A percentile compares a stretch with the other conserved stretches of the same genome.
Conservation (phyloP, 2,888 invertebrate genomes). For the Biston betularia region DNA sequence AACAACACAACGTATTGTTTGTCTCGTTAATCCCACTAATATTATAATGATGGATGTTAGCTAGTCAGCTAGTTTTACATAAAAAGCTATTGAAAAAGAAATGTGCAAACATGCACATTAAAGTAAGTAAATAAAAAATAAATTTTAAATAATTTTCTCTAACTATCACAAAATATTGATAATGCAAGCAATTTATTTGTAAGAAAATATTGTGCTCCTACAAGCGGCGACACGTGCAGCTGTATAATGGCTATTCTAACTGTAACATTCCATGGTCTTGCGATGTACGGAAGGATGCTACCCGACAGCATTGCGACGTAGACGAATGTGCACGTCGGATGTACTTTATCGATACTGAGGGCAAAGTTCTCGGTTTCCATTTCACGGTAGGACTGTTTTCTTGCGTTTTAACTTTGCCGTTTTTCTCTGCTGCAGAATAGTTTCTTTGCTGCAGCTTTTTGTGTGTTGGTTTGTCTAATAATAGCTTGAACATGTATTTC, state of each 20-base stretch:
- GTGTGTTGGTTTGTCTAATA: background rate
- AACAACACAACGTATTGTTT: no score
- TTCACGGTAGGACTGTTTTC: slow-evolving; percentile 26
- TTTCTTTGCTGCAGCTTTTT: slow-evolving; percentile 6
- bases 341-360: slow-evolving; percentile 24
- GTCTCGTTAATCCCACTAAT: no score
- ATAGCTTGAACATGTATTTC: background rate
- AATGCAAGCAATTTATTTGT: no score
- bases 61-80: no score
- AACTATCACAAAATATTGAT: no score
- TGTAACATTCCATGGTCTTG: background rate
- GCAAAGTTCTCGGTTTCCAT: slow-evolving; percentile 21
- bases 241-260: background rate
- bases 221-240: background rate
- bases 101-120: no score
- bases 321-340: slow-evolving; percentile 40
- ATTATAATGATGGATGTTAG: no score
- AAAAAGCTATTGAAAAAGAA: no score
- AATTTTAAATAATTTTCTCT: no score
- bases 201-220: background rate
- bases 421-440: slow-evolving; percentile 5
- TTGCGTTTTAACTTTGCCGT: slow-evolving; percentile 10
- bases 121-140: no score
- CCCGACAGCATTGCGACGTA: slow-evolving; percentile 41
- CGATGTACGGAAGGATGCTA: slow-evolving; percentile 32